phyloP scores from a whole-genome alignment of 2,888 invertebrate species.

The Macrosoma leucophasiata region DNA sequence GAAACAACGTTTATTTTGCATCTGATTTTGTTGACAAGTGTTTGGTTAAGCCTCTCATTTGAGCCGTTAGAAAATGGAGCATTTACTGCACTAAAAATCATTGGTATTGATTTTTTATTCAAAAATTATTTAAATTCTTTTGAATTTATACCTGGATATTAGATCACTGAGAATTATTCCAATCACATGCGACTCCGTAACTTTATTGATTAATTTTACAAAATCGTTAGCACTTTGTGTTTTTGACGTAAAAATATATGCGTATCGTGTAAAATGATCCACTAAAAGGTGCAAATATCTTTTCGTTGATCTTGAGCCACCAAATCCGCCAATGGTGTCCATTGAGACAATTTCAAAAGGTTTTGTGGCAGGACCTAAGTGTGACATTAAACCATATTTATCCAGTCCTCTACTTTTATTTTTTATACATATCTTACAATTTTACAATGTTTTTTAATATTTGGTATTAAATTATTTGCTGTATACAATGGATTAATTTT shows the following conservation, averaged over 20 bases:
- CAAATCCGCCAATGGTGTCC: conserved; percentile 20
- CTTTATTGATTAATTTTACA: conserved; percentile 14
- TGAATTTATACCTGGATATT: conserved; percentile 14
- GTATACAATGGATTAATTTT: conserved; percentile 6
- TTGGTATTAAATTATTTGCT: conserved; percentile 17
- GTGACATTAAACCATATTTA: conserved; percentile 11
- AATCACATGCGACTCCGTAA: conserved; percentile 3
- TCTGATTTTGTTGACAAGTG: too few species aligned
- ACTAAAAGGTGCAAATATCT: conserved; percentile 19
- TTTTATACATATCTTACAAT: conserved; percentile 13
- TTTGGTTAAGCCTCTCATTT: too few species aligned
- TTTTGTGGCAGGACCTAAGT: conserved; percentile 11
- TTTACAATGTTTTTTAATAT: conserved; percentile 13
- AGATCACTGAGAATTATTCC: conserved; percentile 21
- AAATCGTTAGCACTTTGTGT: conserved; percentile 21
- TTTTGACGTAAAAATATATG: conserved; percentile 13
- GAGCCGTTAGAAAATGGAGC: too few species aligned
- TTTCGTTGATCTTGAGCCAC: conserved; percentile 19
- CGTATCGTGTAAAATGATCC: too few species aligned
- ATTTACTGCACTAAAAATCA: too few species aligned
- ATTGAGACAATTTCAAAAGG: conserved; percentile 14
- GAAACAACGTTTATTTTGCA: too few species aligned
- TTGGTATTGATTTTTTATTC: conserved; percentile 18
- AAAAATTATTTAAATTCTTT: conserved; percentile 15
- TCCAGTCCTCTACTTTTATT: conserved; percentile 12